Evolutionary conservation across 2,888 invertebrate species (phyloP), one percentile per base, ranked within the genome.

Genomic region (Hyposoter dolosus): DNA sequence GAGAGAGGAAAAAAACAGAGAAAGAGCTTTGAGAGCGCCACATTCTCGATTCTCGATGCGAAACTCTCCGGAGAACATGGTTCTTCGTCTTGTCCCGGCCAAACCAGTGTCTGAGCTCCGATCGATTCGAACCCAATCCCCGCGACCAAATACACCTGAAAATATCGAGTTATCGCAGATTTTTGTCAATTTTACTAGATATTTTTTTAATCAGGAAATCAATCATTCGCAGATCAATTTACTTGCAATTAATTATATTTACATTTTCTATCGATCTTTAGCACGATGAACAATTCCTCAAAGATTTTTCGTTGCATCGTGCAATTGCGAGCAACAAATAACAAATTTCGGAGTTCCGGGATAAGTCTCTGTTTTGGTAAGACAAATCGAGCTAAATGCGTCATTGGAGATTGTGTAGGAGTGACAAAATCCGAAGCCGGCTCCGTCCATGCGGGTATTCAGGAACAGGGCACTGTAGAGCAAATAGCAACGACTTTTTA

Each of bases 31-130:
- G 87, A 88, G 90, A 92, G 88, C 90, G 88, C 88, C 91, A 84
- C 91, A 91, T 92, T 92, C 92, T 90, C 87, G 83, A 91, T 92
- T 92, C 92, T 89, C 87, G 84, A 85, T 85, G 85, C 87, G 85
- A 88, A 87, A 83, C 86, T 86, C 78, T 68, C 53, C 40, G 10
- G 68, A 78, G 80, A 68, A 78, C 84, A 83, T 78, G 81, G 87
- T 86, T 78, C 80, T 79, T 75, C 76, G 66, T 77, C 66, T 79
- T 50, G 66, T 82, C 82, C 83, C 69, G 79, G 19, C 23, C 69
- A 45, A 15, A 56, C 53, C 68, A 28, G 40, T 56, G 66, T 56
- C 60, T 68, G 43, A 68, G 43, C 69, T 43, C 60, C 77, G 77
- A 84, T 28, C 60, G 66, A 35, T 32, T 56, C 47, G 19, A 63